phyloP scores from a whole-genome alignment of 2,888 invertebrate genomes.

The Tenthredo livida region DNA sequence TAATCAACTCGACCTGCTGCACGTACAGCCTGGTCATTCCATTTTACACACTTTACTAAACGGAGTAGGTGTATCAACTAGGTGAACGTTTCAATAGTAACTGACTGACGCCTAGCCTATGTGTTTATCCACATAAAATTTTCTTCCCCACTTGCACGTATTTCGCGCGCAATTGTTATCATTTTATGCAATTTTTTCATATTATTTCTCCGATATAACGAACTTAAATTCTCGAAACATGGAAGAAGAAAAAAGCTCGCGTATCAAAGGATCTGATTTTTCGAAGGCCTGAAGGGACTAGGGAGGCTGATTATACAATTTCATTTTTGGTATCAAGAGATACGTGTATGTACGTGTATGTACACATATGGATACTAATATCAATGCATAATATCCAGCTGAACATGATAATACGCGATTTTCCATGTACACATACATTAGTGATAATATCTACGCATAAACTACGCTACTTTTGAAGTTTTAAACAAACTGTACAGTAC shows the following conservation, averaged over 20 bases:
- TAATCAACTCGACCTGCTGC: not conserved
- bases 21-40: not conserved
- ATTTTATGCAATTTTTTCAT: not conserved
- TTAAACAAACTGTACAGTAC: not conserved
- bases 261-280: too few relatives aligned
- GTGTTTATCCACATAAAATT: not conserved
- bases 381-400: too few relatives aligned
- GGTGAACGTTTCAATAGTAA: slow-evolving; percentile 2
- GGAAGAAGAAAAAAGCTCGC: too few relatives aligned
- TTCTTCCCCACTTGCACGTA: not conserved
- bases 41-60: not conserved
- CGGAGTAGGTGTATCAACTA: not conserved
- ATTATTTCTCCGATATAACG: too few relatives aligned
- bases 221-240: too few relatives aligned
- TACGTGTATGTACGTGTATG: too few relatives aligned
- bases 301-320: too few relatives aligned
- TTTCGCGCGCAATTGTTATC: not conserved
- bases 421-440: not conserved
- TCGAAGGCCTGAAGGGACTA: too few relatives aligned
- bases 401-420: too few relatives aligned
- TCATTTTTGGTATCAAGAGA: too few relatives aligned
- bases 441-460: too few relatives aligned
- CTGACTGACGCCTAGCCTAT: not conserved
- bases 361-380: too few relatives aligned
- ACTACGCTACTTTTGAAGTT: not conserved